These are phyloP conservation scores for Clarias gariepinus DNA, from an alignment of 2,113 vertebrate species.

Conservation along the genomic window DNA sequence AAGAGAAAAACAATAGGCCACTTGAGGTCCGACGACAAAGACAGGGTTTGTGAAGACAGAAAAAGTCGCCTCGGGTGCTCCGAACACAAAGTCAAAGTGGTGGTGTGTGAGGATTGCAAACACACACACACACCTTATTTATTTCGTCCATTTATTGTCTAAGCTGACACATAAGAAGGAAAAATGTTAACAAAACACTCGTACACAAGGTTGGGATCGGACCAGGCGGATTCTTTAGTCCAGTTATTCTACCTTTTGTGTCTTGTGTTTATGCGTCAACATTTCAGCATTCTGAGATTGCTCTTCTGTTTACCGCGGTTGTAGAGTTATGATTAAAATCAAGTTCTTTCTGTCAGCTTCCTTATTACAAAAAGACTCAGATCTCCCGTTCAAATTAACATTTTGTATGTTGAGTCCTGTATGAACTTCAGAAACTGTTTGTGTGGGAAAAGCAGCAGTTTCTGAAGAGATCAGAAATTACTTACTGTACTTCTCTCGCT, in stretches of 20 bases:
- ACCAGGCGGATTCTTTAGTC: neutral
- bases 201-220: neutral
- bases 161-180: neutral
- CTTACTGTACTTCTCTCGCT: no score
- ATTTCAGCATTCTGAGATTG: neutral
- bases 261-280: neutral
- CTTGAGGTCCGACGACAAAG: slow-evolving; percentile 44
- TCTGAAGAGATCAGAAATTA: no score
- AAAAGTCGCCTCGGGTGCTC: slow-evolving; percentile 35
- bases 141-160: neutral
- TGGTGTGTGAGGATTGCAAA: slow-evolving; percentile 42
- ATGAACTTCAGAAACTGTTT: no score
- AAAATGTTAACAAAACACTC: neutral
- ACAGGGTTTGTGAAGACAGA: slow-evolving; percentile 33
- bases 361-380: neutral
- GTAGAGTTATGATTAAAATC: neutral
- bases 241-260: no score
- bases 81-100: slow-evolving; percentile 53
- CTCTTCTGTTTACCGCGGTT: neutral
- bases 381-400: neutral
- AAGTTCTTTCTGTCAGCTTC: neutral
- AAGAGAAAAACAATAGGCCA: slow-evolving; percentile 46
- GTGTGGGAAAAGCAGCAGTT: no score
- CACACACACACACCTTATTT: no score
- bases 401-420: no score